phyloP scores from a whole-genome alignment of 2,888 invertebrate genomes.

The Incurvaria masculella region DNA sequence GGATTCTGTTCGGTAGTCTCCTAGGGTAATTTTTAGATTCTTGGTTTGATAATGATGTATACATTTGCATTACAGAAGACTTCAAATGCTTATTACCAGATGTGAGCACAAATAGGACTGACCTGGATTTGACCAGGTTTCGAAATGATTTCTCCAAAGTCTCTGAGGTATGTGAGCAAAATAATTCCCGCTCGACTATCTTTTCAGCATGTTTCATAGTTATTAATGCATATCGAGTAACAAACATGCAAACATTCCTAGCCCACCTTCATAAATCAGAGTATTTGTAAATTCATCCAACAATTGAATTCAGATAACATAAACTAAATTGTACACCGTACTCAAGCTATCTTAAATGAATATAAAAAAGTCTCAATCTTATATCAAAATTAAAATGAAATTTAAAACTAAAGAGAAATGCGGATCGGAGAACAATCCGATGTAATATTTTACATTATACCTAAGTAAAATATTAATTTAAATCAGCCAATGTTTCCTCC shows the following conservation, averaged over 20 bases:
- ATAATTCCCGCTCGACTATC: background rate
- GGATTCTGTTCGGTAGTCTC: too few relatives aligned
- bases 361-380: too few relatives aligned
- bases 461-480: too few relatives aligned
- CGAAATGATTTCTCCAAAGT: slow-evolving; percentile 47
- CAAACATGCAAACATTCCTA: background rate
- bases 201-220: background rate
- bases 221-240: background rate
- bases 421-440: too few relatives aligned
- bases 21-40: too few relatives aligned
- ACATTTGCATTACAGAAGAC: slow-evolving; percentile 43
- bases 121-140: slow-evolving; percentile 40
- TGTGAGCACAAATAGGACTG: slow-evolving; percentile 38
- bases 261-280: background rate
- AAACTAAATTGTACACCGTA: too few relatives aligned
- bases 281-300: slow-evolving; percentile 4
- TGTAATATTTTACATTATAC: too few relatives aligned
- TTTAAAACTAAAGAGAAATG: too few relatives aligned
- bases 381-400: too few relatives aligned
- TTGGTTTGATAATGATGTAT: too few relatives aligned
- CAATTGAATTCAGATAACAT: background rate
- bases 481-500: too few relatives aligned
- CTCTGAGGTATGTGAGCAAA: slow-evolving; percentile 34
- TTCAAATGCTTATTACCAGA: slow-evolving; percentile 48
- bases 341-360: too few relatives aligned